A percentile compares a stretch with the other conserved stretches of the same genome.
Evolutionary conservation across 2,797 vertebrate genomes (phyloP).

Genomic region (Notamacropus eugenii): DNA sequence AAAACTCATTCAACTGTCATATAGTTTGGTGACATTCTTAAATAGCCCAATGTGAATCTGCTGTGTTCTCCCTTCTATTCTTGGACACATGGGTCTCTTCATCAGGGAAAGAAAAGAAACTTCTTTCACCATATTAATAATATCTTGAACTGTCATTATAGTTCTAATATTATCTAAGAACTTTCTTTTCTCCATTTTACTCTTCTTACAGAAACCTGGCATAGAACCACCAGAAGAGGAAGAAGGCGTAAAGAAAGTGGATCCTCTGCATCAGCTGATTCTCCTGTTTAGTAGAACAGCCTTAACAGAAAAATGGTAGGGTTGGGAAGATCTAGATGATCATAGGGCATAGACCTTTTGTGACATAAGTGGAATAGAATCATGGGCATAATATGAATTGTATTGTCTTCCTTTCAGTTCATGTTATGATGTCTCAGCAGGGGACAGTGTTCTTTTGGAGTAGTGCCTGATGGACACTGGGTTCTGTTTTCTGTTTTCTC

Average conservation of each 20-base stretch:
- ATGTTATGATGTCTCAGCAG: slow-evolving; percentile 6
- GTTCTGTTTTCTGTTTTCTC: background rate
- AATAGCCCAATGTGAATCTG: slow-evolving; percentile 2
- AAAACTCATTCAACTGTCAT: background rate
- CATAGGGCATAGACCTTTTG: background rate
- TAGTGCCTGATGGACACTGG: background rate
- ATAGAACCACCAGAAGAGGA: slow-evolving; percentile 91
- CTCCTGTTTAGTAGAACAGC: slow-evolving; percentile 97
- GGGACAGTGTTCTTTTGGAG: slow-evolving; percentile 1
- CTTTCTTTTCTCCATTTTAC: background rate
- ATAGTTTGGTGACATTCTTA: slow-evolving; percentile 7
- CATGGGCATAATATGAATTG: background rate
- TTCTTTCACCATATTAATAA: background rate
- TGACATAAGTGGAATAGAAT: background rate
- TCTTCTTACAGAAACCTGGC: slow-evolving; percentile 83
- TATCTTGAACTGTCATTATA: background rate
- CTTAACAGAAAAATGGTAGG: slow-evolving; percentile 96
- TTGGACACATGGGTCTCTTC: background rate
- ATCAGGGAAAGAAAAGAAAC: background rate
- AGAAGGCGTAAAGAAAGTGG: slow-evolving; percentile 90
- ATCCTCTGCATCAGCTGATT: slow-evolving; percentile 96
- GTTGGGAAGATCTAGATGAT: background rate
- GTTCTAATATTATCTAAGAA: background rate
- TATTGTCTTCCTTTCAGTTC: background rate
- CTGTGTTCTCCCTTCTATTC: background rate